Base-by-base conservation (phyloP, 2,113 vertebrate species). In the Emydura subglobosa region DNA sequence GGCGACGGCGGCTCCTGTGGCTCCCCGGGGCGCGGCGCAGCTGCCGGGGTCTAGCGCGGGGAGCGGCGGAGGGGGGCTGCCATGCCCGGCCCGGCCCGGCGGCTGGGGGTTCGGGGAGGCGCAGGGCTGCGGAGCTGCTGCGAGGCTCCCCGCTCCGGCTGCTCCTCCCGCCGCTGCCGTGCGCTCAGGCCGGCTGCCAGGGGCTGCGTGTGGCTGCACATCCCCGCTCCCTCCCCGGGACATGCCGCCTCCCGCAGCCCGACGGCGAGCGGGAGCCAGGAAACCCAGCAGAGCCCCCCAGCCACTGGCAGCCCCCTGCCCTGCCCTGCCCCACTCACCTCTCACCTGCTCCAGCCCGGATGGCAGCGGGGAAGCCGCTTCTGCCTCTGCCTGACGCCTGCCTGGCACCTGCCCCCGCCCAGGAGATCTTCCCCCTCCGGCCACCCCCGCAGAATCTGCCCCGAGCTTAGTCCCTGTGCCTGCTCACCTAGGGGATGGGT, bases 141-240 rank as follows among this genome's bases (percentile, higher is more conserved):
- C 85, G 74, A 87, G 55, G 85, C 92, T 87, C 93, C 82, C 86
- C 50, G 84, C 87, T 83, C 83, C 92, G 82, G 53, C 76, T 1
- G 82, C 79, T 68, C 83, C 87, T 80, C 84, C 94, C 61, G 89
- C 92, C 87, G 88, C 92, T 61, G 92, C 87, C 90, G 91, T 81
- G 86, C 92, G 91, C 92, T 91, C 96, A 95, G 96, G 96, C 96
- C 96, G 96, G 91, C 94, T 96, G 96, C 96, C 96, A 96, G 96
- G 89, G 93, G 93, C 94, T 86, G 96, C 96, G 96, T 96, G 96
- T 96, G 94, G 93, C 92, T 95, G 92, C 96, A 96, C 96, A 94
- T 95, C 96, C 85, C 95, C 80, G 93, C 85, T 87, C 94, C 82
- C 90, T 79, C 92, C 93, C 97, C 92, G 97, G 94, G 82, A 94